Evolutionary conservation across 2,888 invertebrate genomes (phyloP).

Genomic region (Yponomeuta sedellus): DNA sequence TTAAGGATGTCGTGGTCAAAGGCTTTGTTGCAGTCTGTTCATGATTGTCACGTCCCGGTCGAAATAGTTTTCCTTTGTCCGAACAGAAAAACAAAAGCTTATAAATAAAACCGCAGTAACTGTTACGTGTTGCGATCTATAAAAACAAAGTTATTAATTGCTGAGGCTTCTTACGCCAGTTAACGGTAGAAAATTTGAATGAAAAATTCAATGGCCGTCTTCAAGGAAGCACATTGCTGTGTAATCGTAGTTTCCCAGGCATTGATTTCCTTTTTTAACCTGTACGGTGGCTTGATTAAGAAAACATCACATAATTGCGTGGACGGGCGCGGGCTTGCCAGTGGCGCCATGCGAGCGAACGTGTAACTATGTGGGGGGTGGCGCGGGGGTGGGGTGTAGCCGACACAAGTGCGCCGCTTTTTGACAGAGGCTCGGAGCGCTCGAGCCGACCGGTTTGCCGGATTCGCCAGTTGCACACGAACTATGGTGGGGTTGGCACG

Average conservation of each 20-base stretch:
- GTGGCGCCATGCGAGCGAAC: constrained; percentile 69
- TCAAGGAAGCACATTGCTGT: constrained; percentile 30
- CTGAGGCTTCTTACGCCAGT: not conserved
- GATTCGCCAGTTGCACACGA: constrained; percentile 64
- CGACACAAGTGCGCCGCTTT: constrained; percentile 51
- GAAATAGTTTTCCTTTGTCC: constrained; percentile 4
- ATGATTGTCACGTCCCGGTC: constrained; percentile 32
- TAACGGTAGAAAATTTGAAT: constrained; percentile 21
- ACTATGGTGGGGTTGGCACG: constrained; percentile 63
- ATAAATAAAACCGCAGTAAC: not conserved
- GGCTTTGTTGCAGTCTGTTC: constrained; percentile 43
- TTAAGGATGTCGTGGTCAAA: constrained; percentile 49
- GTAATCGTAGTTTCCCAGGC: constrained; percentile 40
- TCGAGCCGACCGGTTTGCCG: constrained; percentile 41
- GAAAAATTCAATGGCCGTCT: constrained; percentile 30
- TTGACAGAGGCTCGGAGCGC: constrained; percentile 44
- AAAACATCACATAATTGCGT: constrained; percentile 74
- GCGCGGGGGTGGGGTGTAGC: constrained; percentile 48
- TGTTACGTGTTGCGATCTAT: not conserved
- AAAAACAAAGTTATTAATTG: not conserved
- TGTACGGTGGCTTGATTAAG: constrained; percentile 64
- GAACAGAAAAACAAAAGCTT: not conserved
- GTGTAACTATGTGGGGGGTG: constrained; percentile 65
- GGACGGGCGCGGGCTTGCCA: constrained; percentile 61
- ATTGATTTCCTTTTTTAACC: constrained; percentile 49